phyloP scores from a whole-genome alignment of 2,797 vertebrate genomes.

The Sebastes goodei region DNA sequence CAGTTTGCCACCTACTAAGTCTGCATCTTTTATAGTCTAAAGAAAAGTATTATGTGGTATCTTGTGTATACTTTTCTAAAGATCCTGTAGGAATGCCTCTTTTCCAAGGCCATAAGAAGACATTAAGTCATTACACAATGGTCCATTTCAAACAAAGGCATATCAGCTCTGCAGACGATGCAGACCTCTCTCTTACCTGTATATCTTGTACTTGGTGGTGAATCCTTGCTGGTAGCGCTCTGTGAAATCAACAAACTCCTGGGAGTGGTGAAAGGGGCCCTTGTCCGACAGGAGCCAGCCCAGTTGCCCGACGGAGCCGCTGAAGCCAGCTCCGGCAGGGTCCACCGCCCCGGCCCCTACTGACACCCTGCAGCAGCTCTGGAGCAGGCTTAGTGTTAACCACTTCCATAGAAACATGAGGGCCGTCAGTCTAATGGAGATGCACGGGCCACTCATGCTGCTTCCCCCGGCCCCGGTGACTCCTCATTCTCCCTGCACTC shows the following conservation, averaged over 20 bases:
- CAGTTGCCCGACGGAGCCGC: conserved; percentile 91
- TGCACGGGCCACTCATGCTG: conserved; percentile 97
- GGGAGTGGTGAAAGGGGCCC: conserved; percentile 95
- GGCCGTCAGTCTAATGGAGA: conserved; percentile 93
- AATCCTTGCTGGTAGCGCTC: conserved; percentile 97
- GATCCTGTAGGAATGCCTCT: not conserved
- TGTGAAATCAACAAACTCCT: conserved; percentile 96
- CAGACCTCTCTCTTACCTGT: conserved; percentile 86
- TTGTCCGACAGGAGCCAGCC: conserved; percentile 98
- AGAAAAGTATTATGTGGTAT: conserved; percentile 9
- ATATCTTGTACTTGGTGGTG: conserved; percentile 98
- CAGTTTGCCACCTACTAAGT: conserved; percentile 39
- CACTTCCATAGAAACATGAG: conserved; percentile 99
- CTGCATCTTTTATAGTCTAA: conserved; percentile 25
- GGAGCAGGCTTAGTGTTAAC: conserved; percentile 92
- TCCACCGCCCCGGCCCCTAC: conserved; percentile 79
- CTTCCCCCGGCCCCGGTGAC: conserved; percentile 91
- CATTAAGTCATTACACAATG: not conserved
- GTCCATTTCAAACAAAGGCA: not conserved
- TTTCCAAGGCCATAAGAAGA: not conserved
- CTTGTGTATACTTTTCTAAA: not conserved
- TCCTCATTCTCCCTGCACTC: conserved; percentile 92
- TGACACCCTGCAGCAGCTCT: conserved; percentile 83
- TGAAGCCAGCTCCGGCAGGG: conserved; percentile 84
- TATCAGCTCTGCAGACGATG: not conserved